phyloP scores from a whole-genome alignment of 2,113 vertebrate species.

The Oreochromis niloticus region DNA sequence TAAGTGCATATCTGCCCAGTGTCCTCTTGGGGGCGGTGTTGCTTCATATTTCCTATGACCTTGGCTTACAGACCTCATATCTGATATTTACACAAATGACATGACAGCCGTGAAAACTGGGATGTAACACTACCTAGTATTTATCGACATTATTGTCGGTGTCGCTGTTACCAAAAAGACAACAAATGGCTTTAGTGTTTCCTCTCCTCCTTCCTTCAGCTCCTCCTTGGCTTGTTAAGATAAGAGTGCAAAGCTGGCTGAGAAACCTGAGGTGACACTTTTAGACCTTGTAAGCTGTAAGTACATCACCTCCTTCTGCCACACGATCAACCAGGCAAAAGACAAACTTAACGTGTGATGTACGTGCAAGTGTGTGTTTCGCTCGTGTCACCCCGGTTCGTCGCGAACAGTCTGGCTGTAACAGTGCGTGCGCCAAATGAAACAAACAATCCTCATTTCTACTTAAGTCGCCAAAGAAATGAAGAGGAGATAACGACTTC shows the following conservation, averaged over 20 bases:
- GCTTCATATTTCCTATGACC: slow-evolving; percentile 26
- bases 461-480: slow-evolving; percentile 19
- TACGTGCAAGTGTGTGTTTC: not conserved
- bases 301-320: slow-evolving; percentile 12
- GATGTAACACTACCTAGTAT: not conserved
- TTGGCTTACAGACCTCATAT: slow-evolving; percentile 41
- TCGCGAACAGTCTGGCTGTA: slow-evolving; percentile 68
- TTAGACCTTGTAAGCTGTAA: slow-evolving; percentile 57
- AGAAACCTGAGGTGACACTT: slow-evolving; percentile 61
- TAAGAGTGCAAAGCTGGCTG: slow-evolving; percentile 69
- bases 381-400: slow-evolving; percentile 27
- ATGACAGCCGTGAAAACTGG: slow-evolving; percentile 4
- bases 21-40: slow-evolving; percentile 56
- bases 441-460: slow-evolving; percentile 37
- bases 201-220: slow-evolving; percentile 8
- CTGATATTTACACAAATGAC: slow-evolving; percentile 33
- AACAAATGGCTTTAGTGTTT: slow-evolving; percentile 63
- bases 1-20: slow-evolving; percentile 8
- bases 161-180: slow-evolving; percentile 32
- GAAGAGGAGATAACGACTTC: slow-evolving; percentile 5
- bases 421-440: slow-evolving; percentile 70
- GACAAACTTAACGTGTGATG: not conserved
- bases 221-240: slow-evolving; percentile 65
- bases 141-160: not conserved
- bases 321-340: not conserved